Percentiles rank a stretch among this genome's conserved stretches.
Conservation (phyloP, 2,113 vertebrate species). For the Plectropomus leopardus region DNA sequence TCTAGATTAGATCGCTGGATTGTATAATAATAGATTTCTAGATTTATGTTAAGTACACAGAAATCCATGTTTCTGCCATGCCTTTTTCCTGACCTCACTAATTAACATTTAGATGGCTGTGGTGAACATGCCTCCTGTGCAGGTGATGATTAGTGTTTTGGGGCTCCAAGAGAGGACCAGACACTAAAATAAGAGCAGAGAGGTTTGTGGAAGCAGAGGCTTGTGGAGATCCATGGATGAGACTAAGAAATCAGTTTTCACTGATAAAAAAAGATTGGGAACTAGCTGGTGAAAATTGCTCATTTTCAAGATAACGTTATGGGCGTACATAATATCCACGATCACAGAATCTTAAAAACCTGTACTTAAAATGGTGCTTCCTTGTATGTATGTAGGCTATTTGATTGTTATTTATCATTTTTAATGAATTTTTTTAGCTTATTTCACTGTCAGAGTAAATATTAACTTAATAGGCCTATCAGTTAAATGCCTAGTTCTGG, state of each 20-base stretch:
- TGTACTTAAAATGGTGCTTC: too few species aligned
- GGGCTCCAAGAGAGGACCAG: not conserved
- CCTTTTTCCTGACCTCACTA: not conserved
- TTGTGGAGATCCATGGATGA: not conserved
- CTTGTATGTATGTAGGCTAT: too few species aligned
- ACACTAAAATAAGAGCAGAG: not conserved
- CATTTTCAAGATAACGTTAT: not conserved
- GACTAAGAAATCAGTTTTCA: not conserved
- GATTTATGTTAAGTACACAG: not conserved
- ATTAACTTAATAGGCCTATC: too few species aligned
- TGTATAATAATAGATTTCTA: not conserved
- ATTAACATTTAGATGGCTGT: conserved; percentile 46
- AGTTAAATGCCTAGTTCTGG: not conserved
- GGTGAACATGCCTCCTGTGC: conserved; percentile 17
- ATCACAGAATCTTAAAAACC: too few species aligned
- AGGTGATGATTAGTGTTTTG: conserved; percentile 35
- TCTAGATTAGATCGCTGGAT: not conserved
- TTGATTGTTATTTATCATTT: too few species aligned
- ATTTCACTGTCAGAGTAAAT: too few species aligned
- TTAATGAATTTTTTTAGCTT: too few species aligned
- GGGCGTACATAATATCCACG: not conserved
- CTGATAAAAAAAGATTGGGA: conserved; percentile 13
- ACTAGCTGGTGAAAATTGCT: not conserved
- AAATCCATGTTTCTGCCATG: conserved; percentile 1
- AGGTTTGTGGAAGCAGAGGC: conserved; percentile 1